Percentiles rank a stretch among this genome's conserved stretches.
These are phyloP conservation scores for Eretmochelys imbricata DNA, from an alignment of 2,113 vertebrate genomes.

Conservation along the genomic window DNA sequence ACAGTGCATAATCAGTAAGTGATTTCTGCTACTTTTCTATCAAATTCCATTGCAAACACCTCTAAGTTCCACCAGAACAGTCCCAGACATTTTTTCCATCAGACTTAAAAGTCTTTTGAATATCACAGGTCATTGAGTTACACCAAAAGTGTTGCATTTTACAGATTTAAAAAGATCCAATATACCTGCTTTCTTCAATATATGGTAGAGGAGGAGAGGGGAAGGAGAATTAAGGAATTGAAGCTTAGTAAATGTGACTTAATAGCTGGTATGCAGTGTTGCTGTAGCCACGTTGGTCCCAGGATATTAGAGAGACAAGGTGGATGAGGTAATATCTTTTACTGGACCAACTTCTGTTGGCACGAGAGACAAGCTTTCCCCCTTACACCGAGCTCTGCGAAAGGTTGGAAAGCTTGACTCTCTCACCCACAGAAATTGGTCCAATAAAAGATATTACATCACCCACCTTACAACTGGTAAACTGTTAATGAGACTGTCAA, in stretches of 20 bases:
- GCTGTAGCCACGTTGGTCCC: background rate
- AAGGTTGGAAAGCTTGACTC: too few species aligned
- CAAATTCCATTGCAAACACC: background rate
- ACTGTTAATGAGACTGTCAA: constrained; percentile 19
- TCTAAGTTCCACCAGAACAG: background rate
- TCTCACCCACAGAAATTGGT: background rate
- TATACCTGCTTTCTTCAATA: background rate
- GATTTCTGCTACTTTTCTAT: background rate
- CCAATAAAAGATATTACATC: background rate
- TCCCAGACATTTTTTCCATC: background rate
- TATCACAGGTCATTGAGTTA: background rate
- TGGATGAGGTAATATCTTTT: background rate
- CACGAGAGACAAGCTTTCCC: background rate
- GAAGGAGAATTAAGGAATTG: background rate
- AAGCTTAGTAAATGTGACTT: background rate
- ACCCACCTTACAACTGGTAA: constrained; percentile 10
- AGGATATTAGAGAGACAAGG: background rate
- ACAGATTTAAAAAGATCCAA: background rate
- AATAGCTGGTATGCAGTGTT: background rate
- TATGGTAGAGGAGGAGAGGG: background rate
- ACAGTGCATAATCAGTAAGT: background rate
- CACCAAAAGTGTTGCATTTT: background rate
- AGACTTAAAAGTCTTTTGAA: background rate
- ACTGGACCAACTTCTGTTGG: background rate
- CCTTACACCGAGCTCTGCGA: background rate